A percentile compares a stretch with the other conserved stretches of the same genome.
phyloP scores from a whole-genome alignment of 2,113 vertebrate species.

The Otus sunia region DNA sequence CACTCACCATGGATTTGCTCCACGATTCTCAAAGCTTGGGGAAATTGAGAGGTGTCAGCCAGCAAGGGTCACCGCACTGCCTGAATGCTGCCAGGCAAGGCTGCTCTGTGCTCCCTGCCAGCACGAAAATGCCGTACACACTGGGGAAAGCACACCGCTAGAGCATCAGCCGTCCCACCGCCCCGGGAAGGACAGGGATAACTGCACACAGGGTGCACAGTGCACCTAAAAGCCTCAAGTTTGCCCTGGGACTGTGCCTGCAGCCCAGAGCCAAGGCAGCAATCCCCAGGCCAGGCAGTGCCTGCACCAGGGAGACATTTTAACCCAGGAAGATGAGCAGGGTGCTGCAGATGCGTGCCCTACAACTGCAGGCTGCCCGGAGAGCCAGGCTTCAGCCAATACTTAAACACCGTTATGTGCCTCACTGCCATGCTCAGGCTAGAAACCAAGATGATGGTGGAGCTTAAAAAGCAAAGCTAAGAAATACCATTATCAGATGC shows the following conservation, averaged over 20 bases:
- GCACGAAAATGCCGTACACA: fast-evolving
- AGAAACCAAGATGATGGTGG: neutral
- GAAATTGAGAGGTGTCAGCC: neutral
- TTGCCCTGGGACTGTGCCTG: too few species aligned
- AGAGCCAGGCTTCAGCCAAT: neutral
- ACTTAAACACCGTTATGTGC: neutral
- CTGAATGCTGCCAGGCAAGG: neutral
- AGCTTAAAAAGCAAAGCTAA: neutral
- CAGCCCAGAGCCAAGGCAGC: neutral
- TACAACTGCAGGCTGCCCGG: neutral
- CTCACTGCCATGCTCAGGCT: neutral
- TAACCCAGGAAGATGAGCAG: neutral
- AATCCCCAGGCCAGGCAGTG: neutral
- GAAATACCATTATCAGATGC: neutral
- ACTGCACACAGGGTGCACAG: too few species aligned
- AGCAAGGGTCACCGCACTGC: neutral
- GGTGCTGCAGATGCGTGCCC: neutral
- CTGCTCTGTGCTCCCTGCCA: neutral
- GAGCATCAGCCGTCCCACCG: fast-evolving
- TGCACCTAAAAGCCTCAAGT: neutral
- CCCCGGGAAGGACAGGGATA: neutral
- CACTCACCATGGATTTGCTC: fast-evolving
- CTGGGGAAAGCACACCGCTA: neutral
- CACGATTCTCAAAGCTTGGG: neutral
- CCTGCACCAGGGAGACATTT: neutral